A percentile compares a stretch with the other conserved stretches of the same genome.
These are phyloP conservation scores for Lagocephalus sceleratus DNA, from an alignment of 2,797 vertebrate species.

Conservation along the genomic window DNA sequence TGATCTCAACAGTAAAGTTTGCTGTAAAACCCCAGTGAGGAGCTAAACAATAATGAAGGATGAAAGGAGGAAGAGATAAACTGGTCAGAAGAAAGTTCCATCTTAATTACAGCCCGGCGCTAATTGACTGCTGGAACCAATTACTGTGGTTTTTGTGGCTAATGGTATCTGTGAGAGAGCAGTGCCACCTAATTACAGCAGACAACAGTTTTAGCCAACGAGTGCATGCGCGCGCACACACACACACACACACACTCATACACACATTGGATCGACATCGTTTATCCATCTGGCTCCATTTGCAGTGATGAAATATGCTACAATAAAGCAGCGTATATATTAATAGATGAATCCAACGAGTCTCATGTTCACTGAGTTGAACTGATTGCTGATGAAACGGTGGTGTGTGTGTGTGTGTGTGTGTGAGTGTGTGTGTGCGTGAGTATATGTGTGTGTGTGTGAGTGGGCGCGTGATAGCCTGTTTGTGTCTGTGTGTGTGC, in stretches of 20 bases:
- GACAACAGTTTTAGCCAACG: constrained; percentile 52
- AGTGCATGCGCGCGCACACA: constrained; percentile 14
- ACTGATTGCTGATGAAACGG: neutral
- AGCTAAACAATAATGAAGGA: constrained; percentile 2
- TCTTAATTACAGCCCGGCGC: constrained; percentile 58
- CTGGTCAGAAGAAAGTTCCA: constrained; percentile 45
- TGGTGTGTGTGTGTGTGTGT: neutral
- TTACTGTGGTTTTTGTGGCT: constrained; percentile 53
- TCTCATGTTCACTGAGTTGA: constrained; percentile 46
- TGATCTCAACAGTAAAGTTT: too few species aligned
- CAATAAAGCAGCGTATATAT: constrained; percentile 17
- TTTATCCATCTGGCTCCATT: constrained; percentile 36
- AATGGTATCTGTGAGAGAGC: constrained; percentile 35
- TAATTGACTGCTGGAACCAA: constrained; percentile 61
- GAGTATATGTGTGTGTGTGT: neutral
- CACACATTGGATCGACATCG: constrained; percentile 24
- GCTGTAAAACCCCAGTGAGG: constrained; percentile 9
- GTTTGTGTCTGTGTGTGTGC: too few species aligned
- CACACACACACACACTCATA: constrained; percentile 23
- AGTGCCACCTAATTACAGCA: constrained; percentile 44
- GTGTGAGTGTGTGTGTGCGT: neutral
- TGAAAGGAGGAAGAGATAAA: constrained; percentile 45
- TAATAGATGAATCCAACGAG: constrained; percentile 36
- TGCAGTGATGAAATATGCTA: constrained; percentile 21
- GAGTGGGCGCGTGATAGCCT: too few species aligned